phyloP scores from a whole-genome alignment of 2,888 invertebrate genomes.

The Pycnomerus fuliginosus region DNA sequence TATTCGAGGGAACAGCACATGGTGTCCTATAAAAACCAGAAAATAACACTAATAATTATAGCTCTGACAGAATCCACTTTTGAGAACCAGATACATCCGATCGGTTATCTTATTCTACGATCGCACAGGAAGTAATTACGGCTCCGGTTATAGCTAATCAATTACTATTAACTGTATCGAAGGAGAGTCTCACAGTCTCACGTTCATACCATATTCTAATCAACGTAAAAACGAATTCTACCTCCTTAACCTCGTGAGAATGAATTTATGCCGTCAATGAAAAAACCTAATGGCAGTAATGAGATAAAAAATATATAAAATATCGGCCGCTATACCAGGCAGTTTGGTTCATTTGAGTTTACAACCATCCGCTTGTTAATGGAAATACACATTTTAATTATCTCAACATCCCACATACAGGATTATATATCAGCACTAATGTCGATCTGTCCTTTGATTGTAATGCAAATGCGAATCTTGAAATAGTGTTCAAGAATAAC shows the following conservation, averaged over 20 bases:
- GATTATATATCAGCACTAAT: too few relatives aligned
- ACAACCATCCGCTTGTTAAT: conserved; percentile 22
- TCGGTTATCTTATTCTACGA: conserved; percentile 12
- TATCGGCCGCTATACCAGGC: conserved; percentile 10
- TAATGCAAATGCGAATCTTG: too few relatives aligned
- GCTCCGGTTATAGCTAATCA: conserved; percentile 22
- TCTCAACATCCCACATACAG: too few relatives aligned
- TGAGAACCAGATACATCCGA: conserved; percentile 9
- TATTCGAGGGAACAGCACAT: too few relatives aligned
- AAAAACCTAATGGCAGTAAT: conserved; percentile 6
- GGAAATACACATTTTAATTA: background rate
- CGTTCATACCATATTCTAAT: conserved; percentile 13
- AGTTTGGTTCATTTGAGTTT: background rate
- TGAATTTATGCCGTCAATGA: conserved; percentile 11
- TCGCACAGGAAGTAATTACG: conserved; percentile 23
- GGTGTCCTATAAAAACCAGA: too few relatives aligned
- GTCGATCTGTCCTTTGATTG: too few relatives aligned
- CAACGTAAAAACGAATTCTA: conserved; percentile 14
- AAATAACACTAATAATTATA: too few relatives aligned
- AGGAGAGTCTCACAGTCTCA: conserved; percentile 15
- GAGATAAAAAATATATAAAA: conserved; percentile 11
- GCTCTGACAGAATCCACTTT: background rate
- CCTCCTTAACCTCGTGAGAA: conserved; percentile 15
- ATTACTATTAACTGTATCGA: conserved; percentile 24
- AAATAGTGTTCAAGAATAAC: too few relatives aligned